Base-by-base conservation (phyloP, 2,113 vertebrate genomes). In the Mirounga angustirostris region DNA sequence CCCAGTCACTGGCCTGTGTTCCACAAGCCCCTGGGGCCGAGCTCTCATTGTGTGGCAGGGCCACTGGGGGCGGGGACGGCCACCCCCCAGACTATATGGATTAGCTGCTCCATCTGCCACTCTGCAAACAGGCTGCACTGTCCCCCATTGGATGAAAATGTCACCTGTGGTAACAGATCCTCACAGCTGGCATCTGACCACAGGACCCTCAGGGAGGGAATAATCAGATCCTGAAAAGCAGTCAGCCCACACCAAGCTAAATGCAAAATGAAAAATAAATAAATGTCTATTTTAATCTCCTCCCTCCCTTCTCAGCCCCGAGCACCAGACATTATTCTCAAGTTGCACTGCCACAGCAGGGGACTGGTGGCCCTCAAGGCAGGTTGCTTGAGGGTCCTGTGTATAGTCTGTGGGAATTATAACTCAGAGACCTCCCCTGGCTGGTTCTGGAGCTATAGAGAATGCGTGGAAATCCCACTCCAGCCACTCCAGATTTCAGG, bases 191-290 rank as follows among this genome's bases (percentile, higher is more conserved):
- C 40, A 67, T 83, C 59, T 9, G 92, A 97, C 94, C 95, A 96
- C 98, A 98, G 98, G 97, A 97, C 98, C 91, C 1, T 33, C 36
- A 73, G 15, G 4, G 89, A 86, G 94, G 92, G 84, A 95, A 98
- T 98, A 98, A 98, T 98, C 98, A 78, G 18, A 95, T 59, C 97
- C 97, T 81, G 61, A 96, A 89, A 96, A 97, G 94, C 97, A 97
- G 98, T 96, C 97, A 97, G 97, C 89, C 0, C 26, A 97, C 98
- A 98, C 97, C 87, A 89, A 97, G 97, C 96, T 87, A 96, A 97
- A 97, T 97, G 96, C 85, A 98, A 98, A 98, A 97, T 96, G 94
- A 98, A 98, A 98, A 94, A 97, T 81, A 98, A 96, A 95, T 96
- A 97, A 95, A 81, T 82, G 94, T 93, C 97, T 96, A 78, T 96